Conservation (phyloP, 2,113 vertebrate genomes). For the Eolophus roseicapilla region DNA sequence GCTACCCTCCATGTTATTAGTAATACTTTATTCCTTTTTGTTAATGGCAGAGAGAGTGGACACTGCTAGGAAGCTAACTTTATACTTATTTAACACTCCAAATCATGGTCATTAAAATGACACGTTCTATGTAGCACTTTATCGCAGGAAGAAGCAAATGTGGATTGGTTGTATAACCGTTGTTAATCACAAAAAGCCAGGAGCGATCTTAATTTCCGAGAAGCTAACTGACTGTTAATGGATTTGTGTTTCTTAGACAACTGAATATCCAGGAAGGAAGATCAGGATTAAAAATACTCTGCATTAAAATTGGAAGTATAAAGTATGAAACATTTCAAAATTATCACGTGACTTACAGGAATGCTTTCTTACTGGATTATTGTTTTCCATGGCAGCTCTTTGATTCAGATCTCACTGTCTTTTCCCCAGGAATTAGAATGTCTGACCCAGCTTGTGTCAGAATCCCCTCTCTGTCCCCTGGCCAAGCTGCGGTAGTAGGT, state of each 20-base stretch:
- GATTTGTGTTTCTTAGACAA: slow-evolving; percentile 57
- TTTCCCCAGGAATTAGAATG: slow-evolving; percentile 17
- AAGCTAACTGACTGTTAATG: slow-evolving; percentile 45
- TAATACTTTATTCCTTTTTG: slow-evolving; percentile 60
- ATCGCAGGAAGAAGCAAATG: slow-evolving; percentile 73
- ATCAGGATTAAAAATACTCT: slow-evolving; percentile 33
- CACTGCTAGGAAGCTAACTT: slow-evolving; percentile 73
- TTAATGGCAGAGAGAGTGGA: slow-evolving; percentile 59
- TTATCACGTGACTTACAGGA: neutral
- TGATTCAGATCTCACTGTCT: neutral
- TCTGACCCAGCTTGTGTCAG: slow-evolving; percentile 13
- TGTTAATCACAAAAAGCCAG: slow-evolving; percentile 54
- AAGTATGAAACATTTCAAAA: slow-evolving; percentile 19
- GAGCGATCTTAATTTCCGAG: slow-evolving; percentile 36
- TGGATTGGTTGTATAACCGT: slow-evolving; percentile 40
- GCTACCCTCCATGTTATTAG: neutral
- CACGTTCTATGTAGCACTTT: slow-evolving; percentile 78
- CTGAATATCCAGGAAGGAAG: slow-evolving; percentile 40
- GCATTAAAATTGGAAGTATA: slow-evolving; percentile 26
- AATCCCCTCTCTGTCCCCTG: neutral
- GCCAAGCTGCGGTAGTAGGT: slow-evolving; percentile 3
- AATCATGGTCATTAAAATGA: slow-evolving; percentile 80
- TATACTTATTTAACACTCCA: slow-evolving; percentile 76
- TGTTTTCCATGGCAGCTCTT: neutral
- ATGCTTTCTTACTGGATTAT: slow-evolving; percentile 31